Evolutionary conservation across 2,113 vertebrate genomes (phyloP).

Genomic region (Larimichthys polyactis): DNA sequence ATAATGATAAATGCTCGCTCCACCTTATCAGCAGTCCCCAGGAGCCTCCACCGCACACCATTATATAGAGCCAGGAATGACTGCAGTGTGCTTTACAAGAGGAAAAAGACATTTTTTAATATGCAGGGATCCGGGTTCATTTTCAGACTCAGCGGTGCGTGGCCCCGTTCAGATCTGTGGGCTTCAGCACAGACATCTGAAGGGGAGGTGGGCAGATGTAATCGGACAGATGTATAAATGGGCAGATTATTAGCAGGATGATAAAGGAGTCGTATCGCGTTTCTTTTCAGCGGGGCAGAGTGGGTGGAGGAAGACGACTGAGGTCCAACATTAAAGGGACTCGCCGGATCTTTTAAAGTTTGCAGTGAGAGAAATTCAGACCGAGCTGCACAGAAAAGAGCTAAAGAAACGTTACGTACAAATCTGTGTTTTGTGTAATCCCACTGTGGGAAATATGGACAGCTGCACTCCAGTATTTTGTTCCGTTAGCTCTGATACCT

Average conservation of each 20-base stretch:
- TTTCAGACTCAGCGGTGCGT: conserved; percentile 42
- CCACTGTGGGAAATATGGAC: too few species aligned
- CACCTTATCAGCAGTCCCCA: conserved; percentile 63
- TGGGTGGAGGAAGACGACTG: conserved; percentile 62
- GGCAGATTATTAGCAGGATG: conserved; percentile 48
- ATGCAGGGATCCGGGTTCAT: conserved; percentile 56
- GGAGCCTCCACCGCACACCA: conserved; percentile 35
- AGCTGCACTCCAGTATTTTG: too few species aligned
- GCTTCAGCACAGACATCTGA: conserved; percentile 42
- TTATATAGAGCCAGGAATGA: conserved; percentile 35
- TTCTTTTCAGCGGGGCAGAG: conserved; percentile 37
- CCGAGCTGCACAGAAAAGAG: conserved; percentile 2
- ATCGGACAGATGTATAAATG: conserved; percentile 32
- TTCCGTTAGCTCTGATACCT: too few species aligned
- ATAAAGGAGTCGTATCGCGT: conserved; percentile 53
- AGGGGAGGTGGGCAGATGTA: conserved; percentile 25
- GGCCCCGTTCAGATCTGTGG: conserved; percentile 16
- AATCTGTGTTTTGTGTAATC: too few species aligned
- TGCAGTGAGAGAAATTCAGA: conserved; percentile 12
- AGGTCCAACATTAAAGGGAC: conserved; percentile 72
- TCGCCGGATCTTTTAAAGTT: conserved; percentile 31
- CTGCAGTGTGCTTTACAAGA: conserved; percentile 43
- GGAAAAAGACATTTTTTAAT: conserved; percentile 43
- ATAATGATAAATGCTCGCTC: conserved; percentile 44
- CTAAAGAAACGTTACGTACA: too few species aligned